A percentile compares a stretch with the other conserved stretches of the same genome.
These are phyloP conservation scores for Cisticola juncidis DNA, from an alignment of 2,113 vertebrate species.

Conservation along the genomic window DNA sequence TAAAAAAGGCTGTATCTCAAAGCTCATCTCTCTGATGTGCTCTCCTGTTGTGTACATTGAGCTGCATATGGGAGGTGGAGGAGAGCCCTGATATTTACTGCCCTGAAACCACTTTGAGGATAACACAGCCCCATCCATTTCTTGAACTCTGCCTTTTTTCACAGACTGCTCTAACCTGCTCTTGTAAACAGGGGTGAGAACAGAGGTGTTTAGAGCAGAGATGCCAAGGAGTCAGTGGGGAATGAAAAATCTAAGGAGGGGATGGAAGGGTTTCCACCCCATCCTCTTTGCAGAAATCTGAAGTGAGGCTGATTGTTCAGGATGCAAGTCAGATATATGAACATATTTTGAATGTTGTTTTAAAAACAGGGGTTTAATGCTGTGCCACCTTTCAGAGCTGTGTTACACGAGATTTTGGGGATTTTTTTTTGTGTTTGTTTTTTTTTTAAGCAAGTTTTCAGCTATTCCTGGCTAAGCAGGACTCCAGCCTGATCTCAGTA, in stretches of 20 bases:
- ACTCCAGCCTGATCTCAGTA: rapidly evolving
- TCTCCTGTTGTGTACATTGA: not conserved
- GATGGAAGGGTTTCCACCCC: not conserved
- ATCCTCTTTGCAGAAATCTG: not conserved
- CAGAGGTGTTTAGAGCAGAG: not conserved
- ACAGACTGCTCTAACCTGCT: not conserved
- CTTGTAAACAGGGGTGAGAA: not conserved
- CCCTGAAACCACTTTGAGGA: not conserved
- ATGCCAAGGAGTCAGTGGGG: not conserved
- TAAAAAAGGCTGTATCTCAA: constrained; percentile 11
- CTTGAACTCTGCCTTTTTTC: not conserved
- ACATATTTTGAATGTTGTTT: not conserved
- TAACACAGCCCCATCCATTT: not conserved
- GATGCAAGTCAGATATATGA: not conserved
- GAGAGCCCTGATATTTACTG: not conserved
- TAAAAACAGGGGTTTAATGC: not conserved
- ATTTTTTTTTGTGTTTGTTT: rapidly evolving
- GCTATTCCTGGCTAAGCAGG: not conserved
- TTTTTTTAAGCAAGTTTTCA: not conserved
- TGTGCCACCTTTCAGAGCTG: not conserved
- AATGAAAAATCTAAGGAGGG: not conserved
- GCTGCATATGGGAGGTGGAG: not conserved
- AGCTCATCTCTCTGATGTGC: not conserved
- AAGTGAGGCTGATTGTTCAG: not conserved
- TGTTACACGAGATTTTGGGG: not conserved